phyloP scores from a whole-genome alignment of 2,113 vertebrate species.

The Donacobius atricapilla region DNA sequence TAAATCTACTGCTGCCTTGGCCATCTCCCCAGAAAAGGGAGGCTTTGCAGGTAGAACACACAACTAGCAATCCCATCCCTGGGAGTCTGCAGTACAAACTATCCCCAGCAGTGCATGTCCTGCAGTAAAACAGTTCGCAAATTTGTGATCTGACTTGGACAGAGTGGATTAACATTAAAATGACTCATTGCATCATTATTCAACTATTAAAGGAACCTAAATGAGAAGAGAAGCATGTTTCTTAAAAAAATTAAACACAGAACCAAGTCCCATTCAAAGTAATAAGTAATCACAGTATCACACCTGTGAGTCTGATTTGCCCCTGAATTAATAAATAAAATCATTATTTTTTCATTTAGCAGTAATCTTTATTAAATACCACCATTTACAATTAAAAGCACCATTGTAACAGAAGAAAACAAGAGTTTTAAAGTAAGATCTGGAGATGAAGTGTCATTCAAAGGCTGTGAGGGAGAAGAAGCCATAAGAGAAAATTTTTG shows the following conservation, averaged over 20 bases:
- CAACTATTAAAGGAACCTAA: neutral
- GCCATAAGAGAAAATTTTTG: neutral
- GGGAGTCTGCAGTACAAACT: neutral
- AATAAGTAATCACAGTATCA: neutral
- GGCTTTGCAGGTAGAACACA: neutral
- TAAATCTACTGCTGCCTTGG: neutral
- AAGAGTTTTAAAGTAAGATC: neutral
- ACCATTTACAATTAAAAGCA: neutral
- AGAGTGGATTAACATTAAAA: neutral
- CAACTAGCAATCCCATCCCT: neutral
- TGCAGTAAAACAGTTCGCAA: neutral
- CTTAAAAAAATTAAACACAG: neutral
- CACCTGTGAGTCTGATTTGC: neutral
- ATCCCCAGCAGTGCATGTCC: neutral
- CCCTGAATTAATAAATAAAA: neutral
- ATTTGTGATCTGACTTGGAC: constrained; percentile 7
- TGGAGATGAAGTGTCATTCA: neutral
- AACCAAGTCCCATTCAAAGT: neutral
- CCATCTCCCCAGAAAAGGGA: neutral
- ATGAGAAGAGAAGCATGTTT: neutral
- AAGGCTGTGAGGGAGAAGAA: neutral
- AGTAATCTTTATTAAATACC: neutral
- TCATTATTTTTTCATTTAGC: neutral
- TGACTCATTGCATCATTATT: neutral
- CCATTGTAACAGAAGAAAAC: neutral